Evolutionary conservation across 2,888 invertebrate genomes (phyloP).

Genomic region (Ornithoptera priamus): DNA sequence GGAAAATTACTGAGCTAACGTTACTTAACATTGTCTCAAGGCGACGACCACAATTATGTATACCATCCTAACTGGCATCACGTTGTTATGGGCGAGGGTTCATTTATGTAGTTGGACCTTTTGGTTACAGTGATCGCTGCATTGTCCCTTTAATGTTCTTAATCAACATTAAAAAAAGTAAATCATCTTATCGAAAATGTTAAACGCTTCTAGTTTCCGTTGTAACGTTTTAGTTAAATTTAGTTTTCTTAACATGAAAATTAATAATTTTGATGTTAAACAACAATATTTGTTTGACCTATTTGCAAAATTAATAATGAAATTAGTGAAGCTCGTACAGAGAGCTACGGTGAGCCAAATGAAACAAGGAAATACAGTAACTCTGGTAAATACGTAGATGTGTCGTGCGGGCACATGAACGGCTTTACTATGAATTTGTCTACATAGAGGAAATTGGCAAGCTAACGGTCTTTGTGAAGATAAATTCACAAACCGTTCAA

Average conservation of each 20-base stretch:
- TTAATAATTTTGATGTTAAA: not conserved
- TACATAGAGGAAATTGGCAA: not conserved
- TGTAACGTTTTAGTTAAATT: too few relatives aligned
- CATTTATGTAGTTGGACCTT: too few relatives aligned
- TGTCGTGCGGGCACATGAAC: not conserved
- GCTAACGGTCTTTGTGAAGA: not conserved
- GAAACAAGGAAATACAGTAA: not conserved
- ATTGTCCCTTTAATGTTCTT: too few relatives aligned
- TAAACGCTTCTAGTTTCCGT: too few relatives aligned
- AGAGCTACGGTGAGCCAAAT: not conserved
- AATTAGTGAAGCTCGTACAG: not conserved
- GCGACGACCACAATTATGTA: too few relatives aligned
- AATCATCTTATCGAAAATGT: too few relatives aligned
- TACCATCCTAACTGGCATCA: too few relatives aligned
- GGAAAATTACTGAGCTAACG: too few relatives aligned
- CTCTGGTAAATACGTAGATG: not conserved
- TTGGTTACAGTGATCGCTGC: too few relatives aligned
- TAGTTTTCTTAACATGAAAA: not conserved
- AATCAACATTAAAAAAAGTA: too few relatives aligned
- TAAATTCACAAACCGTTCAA: slow-evolving; percentile 35
- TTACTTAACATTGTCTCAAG: too few relatives aligned
- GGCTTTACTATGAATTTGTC: not conserved
- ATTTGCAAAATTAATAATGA: not conserved
- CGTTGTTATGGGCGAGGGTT: too few relatives aligned
- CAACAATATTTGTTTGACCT: not conserved